A percentile compares a stretch with the other conserved stretches of the same genome.
These are phyloP conservation scores for Macrophya alboannulata DNA, from an alignment of 2,888 invertebrate species.

Conservation along the genomic window DNA sequence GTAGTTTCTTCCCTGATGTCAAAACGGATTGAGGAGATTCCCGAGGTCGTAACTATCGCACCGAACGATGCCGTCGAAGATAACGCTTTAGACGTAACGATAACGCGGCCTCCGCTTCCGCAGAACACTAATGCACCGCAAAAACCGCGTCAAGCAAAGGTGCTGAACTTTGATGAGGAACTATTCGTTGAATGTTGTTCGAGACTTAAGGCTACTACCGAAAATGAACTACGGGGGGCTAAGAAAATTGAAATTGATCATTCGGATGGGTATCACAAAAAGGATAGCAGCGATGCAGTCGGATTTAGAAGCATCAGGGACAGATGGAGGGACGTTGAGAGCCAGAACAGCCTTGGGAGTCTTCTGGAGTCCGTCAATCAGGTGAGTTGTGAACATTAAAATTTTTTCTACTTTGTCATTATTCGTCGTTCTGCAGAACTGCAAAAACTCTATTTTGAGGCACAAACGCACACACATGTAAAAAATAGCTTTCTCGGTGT, in stretches of 20 bases:
- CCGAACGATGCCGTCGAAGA: slow-evolving; percentile 77
- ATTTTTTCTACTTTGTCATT: neutral
- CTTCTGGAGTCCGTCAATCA: slow-evolving; percentile 78
- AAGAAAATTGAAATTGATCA: slow-evolving; percentile 78
- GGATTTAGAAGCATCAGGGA: slow-evolving; percentile 69
- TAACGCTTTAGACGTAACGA: slow-evolving; percentile 74
- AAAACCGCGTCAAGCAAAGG: slow-evolving; percentile 75
- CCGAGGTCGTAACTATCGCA: slow-evolving; percentile 74
- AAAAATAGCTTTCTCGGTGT: neutral
- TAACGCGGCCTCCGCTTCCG: slow-evolving; percentile 60
- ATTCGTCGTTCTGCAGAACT: no score
- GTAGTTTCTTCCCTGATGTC: slow-evolving; percentile 70
- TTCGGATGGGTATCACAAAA: slow-evolving; percentile 70
- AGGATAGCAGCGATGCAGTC: slow-evolving; percentile 69
- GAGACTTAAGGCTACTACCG: slow-evolving; percentile 76
- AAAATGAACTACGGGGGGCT: slow-evolving; percentile 76
- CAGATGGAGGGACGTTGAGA: slow-evolving; percentile 77
- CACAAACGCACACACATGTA: neutral
- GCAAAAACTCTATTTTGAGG: neutral
- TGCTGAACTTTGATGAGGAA: slow-evolving; percentile 77
- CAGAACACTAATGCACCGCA: slow-evolving; percentile 64
- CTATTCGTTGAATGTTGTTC: slow-evolving; percentile 78
- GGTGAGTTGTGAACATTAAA: slow-evolving; percentile 66
- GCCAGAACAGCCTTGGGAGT: slow-evolving; percentile 77
- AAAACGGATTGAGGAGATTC: slow-evolving; percentile 66